Evolutionary conservation across 2,797 vertebrate genomes (phyloP), one percentile per base, ranked within the genome.

Genomic region (Crenichthys baileyi): DNA sequence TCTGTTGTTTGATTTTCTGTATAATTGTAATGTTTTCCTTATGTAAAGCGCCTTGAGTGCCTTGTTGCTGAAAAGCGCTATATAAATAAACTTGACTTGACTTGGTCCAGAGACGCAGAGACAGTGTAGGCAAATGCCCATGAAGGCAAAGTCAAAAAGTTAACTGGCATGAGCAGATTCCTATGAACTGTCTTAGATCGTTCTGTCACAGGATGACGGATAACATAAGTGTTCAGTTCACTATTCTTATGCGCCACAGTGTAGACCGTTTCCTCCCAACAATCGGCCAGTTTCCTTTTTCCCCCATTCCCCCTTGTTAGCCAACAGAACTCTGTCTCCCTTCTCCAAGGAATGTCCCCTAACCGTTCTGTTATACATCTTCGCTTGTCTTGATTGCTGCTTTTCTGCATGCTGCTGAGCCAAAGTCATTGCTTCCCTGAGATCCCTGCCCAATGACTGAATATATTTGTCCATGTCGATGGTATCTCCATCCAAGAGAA

Each of bases 141-240:
- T n/a, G n/a, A n/a, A n/a, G 65, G 39, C 46, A 71, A 31, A 1
- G 46, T n/a, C 24, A 71, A 29, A 20, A 71, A 71, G n/a, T 71
- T 71, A 29, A 71, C 68, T 18, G 68, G 68, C 15, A 71, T 71
- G n/a, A 71, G 50, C 68, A 71, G 68, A 71, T 70, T 48, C 41
- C 44, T 46, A 18, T 71, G n/a, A 20, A 71, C 68, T 46, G 41
- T 46, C 67, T 20, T 46, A 46, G n/a, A 12, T 15, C 12, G 67
- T 46, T 41, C 41, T 3, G 41, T 70, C 5, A 16, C 24, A 70
- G 67, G 41, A 46, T 46, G 41, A 15, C 24, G 41, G 11, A 70
- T 70, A 5, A 68, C 65, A 68, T 68, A 46, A 22, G 65, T 68
- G 22, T 68, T 44, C 63, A 67, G 31, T 67, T 67, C 63, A 41